Evolutionary conservation across 2,113 vertebrate genomes (phyloP).

Genomic region (Indri indri): DNA sequence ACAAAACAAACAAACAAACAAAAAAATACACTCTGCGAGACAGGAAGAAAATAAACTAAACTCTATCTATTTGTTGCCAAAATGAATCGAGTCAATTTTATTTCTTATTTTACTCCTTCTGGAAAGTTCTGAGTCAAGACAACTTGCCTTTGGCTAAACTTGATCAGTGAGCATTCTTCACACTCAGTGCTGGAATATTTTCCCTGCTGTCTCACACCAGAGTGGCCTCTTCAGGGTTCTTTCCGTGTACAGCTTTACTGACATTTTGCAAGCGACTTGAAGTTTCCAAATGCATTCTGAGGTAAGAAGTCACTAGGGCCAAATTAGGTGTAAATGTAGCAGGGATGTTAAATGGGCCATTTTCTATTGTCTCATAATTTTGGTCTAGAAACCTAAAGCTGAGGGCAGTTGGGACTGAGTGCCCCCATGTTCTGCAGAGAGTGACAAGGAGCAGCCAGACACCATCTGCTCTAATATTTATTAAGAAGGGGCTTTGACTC

Average conservation of each 20-base stretch:
- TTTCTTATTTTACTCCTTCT: constrained; percentile 42
- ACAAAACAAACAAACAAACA: background rate
- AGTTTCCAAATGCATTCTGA: background rate
- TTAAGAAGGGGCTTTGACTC: background rate
- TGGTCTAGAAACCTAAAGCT: background rate
- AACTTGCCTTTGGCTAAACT: constrained; percentile 17
- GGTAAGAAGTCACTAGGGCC: background rate
- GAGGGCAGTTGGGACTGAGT: background rate
- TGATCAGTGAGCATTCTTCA: background rate
- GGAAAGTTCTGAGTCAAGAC: background rate
- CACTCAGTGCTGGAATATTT: background rate
- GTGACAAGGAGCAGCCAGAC: background rate
- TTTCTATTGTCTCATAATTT: background rate
- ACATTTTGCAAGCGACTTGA: background rate
- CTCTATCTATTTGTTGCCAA: constrained; percentile 13
- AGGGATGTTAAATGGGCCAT: background rate
- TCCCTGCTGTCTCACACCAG: background rate
- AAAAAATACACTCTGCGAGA: background rate
- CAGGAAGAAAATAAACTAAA: background rate
- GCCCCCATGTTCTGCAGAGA: background rate
- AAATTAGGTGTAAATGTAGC: background rate
- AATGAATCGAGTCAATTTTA: constrained; percentile 19
- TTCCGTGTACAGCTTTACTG: background rate
- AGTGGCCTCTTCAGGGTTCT: background rate
- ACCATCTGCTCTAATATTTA: background rate